Evolutionary conservation across 2,797 vertebrate genomes (phyloP).

Genomic region (Eutrigla gurnardus): DNA sequence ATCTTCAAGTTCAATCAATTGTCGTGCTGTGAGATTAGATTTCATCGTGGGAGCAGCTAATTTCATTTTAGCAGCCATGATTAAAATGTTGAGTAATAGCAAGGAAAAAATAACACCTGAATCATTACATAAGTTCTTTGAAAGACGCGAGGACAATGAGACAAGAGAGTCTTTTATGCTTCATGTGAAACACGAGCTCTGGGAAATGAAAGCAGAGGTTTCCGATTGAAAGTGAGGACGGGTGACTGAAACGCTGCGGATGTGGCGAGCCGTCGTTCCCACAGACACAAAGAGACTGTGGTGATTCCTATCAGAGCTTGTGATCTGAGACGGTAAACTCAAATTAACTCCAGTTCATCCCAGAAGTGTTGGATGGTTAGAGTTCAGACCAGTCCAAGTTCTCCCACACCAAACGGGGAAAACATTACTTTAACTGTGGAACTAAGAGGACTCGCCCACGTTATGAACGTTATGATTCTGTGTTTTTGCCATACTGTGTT

Average conservation of each 20-base stretch:
- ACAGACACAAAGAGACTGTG: slow-evolving; percentile 24
- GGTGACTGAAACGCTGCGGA: slow-evolving; percentile 10
- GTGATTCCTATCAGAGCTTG: slow-evolving; percentile 3
- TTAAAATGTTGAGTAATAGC: not conserved
- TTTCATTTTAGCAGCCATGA: not conserved
- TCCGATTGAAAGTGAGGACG: slow-evolving; percentile 21
- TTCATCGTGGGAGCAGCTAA: not conserved
- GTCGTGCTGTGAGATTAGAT: not conserved
- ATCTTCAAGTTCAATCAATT: not conserved
- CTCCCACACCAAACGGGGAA: too few species aligned
- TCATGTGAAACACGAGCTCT: slow-evolving; percentile 54
- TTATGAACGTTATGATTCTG: not conserved
- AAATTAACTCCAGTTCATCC: not conserved
- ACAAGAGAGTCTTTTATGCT: slow-evolving; percentile 28
- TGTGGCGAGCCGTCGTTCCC: slow-evolving; percentile 22
- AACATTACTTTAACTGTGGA: not conserved
- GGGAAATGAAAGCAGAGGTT: not conserved
- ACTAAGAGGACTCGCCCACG: not conserved
- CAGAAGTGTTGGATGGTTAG: not conserved
- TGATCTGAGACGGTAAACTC: not conserved
- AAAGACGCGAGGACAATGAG: slow-evolving; percentile 20
- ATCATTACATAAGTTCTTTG: slow-evolving; percentile 5
- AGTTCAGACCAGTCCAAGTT: not conserved
- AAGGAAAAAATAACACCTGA: not conserved
- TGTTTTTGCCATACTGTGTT: not conserved